phyloP scores from a whole-genome alignment of 2,113 vertebrate species.

The Melanerpes formicivorus region DNA sequence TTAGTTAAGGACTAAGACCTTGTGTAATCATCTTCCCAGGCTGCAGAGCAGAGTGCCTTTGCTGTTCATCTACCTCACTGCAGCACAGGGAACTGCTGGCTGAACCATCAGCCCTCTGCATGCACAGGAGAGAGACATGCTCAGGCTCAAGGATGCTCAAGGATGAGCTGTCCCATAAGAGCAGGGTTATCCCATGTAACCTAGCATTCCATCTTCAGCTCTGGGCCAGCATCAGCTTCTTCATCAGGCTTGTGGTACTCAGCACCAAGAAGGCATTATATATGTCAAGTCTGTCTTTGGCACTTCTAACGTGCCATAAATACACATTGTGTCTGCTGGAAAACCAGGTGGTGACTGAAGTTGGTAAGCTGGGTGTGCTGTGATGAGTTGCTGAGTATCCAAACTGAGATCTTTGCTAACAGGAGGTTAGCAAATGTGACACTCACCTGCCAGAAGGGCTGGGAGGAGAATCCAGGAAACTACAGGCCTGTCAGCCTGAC shows the following conservation, averaged over 20 bases:
- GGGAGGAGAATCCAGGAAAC: not conserved
- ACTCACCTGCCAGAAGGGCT: not conserved
- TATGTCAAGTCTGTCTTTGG: not conserved
- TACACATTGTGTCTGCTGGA: not conserved
- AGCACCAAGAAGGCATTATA: not conserved
- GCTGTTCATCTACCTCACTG: not conserved
- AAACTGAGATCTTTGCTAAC: not conserved
- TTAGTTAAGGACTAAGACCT: constrained; percentile 12
- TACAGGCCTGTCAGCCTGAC: not conserved
- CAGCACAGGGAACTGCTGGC: not conserved
- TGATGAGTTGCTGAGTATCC: not conserved
- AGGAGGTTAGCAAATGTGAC: not conserved
- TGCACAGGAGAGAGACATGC: fast-evolving
- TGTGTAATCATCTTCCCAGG: not conserved
- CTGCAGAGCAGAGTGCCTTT: not conserved
- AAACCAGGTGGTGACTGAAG: not conserved
- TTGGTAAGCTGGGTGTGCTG: not conserved
- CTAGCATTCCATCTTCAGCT: not conserved
- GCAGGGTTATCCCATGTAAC: not conserved
- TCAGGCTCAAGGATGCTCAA: not conserved
- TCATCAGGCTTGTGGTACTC: not conserved
- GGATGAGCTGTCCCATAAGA: not conserved
- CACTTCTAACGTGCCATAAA: not conserved
- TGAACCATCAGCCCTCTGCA: not conserved
- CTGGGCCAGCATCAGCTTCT: not conserved